A percentile compares a stretch with the other conserved stretches of the same genome.
Conservation (phyloP, 2,113 vertebrate species). For the Burhinus bistriatus region DNA sequence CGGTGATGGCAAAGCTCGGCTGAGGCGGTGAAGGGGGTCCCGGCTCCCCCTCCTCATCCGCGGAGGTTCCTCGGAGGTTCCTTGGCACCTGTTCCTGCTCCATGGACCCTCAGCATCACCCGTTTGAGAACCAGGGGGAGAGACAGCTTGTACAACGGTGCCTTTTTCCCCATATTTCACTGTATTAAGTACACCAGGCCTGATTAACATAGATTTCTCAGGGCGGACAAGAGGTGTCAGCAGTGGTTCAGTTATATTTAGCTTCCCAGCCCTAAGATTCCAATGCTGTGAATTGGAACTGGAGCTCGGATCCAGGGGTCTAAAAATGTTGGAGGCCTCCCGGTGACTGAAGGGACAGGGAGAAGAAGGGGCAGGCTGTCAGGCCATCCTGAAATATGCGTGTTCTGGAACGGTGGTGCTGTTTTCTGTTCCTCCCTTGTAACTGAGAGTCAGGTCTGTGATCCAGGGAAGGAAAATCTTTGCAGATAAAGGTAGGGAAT, state of each 20-base stretch:
- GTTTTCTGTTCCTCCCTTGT: background rate
- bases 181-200: no score
- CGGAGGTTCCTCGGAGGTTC: no score
- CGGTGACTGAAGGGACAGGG: background rate
- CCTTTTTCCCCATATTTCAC: rapidly evolving
- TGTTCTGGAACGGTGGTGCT: background rate
- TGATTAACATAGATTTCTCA: background rate
- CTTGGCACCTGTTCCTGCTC: background rate
- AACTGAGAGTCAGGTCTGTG: background rate
- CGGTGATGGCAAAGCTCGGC: no score
- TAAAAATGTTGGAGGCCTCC: background rate
- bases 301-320: background rate
- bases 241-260: background rate
- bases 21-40: no score
- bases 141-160: background rate
- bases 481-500: background rate
- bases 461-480: background rate
- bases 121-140: background rate
- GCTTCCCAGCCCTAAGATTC: background rate
- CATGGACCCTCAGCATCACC: rapidly evolving
- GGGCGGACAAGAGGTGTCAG: conserved; percentile 22
- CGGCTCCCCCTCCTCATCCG: no score
- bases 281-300: background rate
- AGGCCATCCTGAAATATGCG: rapidly evolving
- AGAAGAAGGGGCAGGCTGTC: background rate